These are phyloP conservation scores for Eristalis tenax DNA, from an alignment of 2,888 invertebrate species.

Conservation along the genomic window DNA sequence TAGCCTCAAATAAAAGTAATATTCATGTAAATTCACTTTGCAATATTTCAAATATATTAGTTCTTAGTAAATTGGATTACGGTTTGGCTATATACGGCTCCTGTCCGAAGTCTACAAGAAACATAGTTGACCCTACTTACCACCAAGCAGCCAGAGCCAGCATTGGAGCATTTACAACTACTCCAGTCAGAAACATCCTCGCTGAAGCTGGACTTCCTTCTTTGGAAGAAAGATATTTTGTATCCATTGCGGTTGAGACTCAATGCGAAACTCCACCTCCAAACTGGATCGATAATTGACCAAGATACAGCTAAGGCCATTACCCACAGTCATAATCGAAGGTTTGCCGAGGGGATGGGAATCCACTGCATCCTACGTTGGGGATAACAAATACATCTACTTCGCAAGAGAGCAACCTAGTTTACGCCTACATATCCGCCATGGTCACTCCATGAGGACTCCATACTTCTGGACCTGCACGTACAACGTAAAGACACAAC, in stretches of 20 bases:
- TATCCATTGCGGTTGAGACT: too few species aligned
- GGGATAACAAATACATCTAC: not conserved
- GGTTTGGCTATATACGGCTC: not conserved
- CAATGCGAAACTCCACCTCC: not conserved
- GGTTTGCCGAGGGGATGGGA: too few species aligned
- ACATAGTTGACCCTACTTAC: not conserved
- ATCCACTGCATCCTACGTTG: not conserved
- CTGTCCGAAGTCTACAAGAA: not conserved
- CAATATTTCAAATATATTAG: not conserved
- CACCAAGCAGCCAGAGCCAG: not conserved
- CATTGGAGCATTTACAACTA: not conserved
- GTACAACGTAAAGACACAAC: too few species aligned
- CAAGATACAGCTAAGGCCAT: not conserved
- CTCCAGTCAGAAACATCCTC: not conserved
- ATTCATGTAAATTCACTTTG: conserved; percentile 5
- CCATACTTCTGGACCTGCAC: too few species aligned
- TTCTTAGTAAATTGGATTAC: not conserved
- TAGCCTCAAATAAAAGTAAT: too few species aligned
- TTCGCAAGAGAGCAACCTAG: not conserved
- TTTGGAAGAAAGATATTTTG: too few species aligned
- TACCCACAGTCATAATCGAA: too few species aligned
- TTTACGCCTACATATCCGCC: not conserved
- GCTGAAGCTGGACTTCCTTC: too few species aligned
- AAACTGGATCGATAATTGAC: not conserved
- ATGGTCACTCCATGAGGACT: too few species aligned